phyloP scores from a whole-genome alignment of 2,888 invertebrate genomes.

The Aromia moschata region DNA sequence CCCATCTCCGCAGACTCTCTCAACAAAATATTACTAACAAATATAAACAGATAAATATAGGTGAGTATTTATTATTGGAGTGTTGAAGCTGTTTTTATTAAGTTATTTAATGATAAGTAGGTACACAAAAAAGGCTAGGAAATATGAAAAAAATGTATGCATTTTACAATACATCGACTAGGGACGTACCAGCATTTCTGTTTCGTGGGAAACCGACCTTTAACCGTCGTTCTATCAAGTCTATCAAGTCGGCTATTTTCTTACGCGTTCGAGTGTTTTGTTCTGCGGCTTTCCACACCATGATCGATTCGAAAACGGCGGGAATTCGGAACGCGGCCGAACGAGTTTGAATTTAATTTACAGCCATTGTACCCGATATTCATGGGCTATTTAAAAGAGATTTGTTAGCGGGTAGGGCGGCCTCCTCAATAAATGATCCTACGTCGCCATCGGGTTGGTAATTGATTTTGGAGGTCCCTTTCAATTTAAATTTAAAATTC shows the following conservation, averaged over 20 bases:
- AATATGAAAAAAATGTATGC: no score
- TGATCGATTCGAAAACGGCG: constrained; percentile 15
- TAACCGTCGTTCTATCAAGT: constrained; percentile 2
- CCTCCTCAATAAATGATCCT: neutral
- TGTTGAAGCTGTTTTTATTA: no score
- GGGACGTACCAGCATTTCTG: no score
- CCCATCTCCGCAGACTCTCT: no score
- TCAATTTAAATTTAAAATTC: neutral
- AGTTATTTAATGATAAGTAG: no score
- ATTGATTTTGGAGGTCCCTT: constrained; percentile 7
- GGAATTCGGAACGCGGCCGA: constrained; percentile 13
- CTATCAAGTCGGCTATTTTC: constrained; percentile 11
- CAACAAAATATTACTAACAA: no score
- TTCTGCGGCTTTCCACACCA: constrained; percentile 11
- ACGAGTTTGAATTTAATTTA: constrained; percentile 20
- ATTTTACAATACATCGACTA: no score
- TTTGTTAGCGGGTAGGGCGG: constrained; percentile 6
- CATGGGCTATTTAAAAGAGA: constrained; percentile 14
- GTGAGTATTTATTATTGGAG: no score
- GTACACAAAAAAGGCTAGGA: no score
- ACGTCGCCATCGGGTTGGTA: constrained; percentile 1
- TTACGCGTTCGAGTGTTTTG: constrained; percentile 16
- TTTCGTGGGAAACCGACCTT: neutral
- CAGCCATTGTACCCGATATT: constrained; percentile 11
- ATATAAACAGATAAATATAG: no score